Base-by-base conservation (phyloP, 2,888 invertebrate genomes). In the Silvanus unidentatus region DNA sequence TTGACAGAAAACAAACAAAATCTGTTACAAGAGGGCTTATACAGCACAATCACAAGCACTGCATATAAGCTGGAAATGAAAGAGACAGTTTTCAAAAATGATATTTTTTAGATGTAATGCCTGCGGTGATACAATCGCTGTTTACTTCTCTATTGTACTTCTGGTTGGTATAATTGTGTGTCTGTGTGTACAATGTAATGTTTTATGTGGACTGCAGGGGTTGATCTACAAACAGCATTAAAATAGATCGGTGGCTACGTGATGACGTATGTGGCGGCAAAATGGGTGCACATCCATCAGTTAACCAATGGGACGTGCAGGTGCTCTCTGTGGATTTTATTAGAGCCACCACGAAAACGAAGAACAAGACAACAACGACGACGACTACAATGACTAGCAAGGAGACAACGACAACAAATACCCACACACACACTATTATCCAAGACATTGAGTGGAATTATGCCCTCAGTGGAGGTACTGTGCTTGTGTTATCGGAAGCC, bases 41-140 rank as follows among this genome's bases (percentile, higher is more conserved):
- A 22, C n/a, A n/a, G n/a, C n/a, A 22, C 8, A 22, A 22, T 22
- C 3, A 3, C 22, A 8, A 5, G 22, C 4, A 5, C 22, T 22
- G 22, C 3, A 22, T 22, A 5, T 22, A 8, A 15, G 3, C 8
- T 14, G 22, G 8, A 22, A 22, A 22, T 39, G 39, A 39, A 39
- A 39, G 39, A 39, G 39, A 39, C 39, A 39, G 39, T 39, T 39
- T 39, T 16, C 22, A 12, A 22, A 39, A 22, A 15, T 39, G 15
- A 4, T 2, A 37, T 5, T 37, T 37, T 14, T 37, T 37, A 37
- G 4, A 37, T 37, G 37, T 37, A 37, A n/a, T 14, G 37, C 37
- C 15, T 16, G 4, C 4, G 32, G 32, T 14, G 37, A 39, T 16
- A 22, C 39, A 22, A 11, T 27, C n/a, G 12, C 9, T 11, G 12